Percentiles rank a stretch among this genome's conserved stretches.
Conservation (phyloP, 2,797 vertebrate genomes). For the Microctenopoma lineatum region DNA sequence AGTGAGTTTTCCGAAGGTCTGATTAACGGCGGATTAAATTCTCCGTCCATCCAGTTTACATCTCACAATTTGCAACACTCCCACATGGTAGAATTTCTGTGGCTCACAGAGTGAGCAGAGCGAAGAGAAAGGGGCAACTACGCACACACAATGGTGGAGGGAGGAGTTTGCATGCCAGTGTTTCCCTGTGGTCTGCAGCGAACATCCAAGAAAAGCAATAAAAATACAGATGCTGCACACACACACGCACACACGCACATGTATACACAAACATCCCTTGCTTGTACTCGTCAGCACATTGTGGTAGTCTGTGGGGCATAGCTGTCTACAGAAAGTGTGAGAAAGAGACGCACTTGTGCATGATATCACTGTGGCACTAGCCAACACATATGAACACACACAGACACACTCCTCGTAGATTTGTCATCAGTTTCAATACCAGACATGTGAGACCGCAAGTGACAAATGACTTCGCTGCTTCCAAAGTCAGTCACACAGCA, state of each 20-base stretch:
- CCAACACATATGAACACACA: slow-evolving; percentile 55
- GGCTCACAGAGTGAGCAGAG: slow-evolving; percentile 37
- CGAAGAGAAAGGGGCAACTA: background rate
- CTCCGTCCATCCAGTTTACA: slow-evolving; percentile 82
- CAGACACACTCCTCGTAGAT: slow-evolving; percentile 41
- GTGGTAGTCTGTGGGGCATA: slow-evolving; percentile 50
- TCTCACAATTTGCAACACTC: slow-evolving; percentile 69
- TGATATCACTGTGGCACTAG: slow-evolving; percentile 65
- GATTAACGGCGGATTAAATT: slow-evolving; percentile 90
- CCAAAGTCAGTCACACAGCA: slow-evolving; percentile 19
- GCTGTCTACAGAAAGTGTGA: slow-evolving; percentile 50
- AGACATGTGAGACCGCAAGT: slow-evolving; percentile 72
- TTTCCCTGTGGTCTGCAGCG: slow-evolving; percentile 56
- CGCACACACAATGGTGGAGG: slow-evolving; percentile 37
- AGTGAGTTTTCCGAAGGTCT: slow-evolving; percentile 90
- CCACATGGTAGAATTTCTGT: slow-evolving; percentile 56
- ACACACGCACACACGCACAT: slow-evolving; percentile 37
- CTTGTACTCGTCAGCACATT: slow-evolving; percentile 65
- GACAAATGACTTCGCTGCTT: slow-evolving; percentile 72
- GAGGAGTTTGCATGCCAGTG: slow-evolving; percentile 38
- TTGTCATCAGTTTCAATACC: slow-evolving; percentile 74
- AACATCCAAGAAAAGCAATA: slow-evolving; percentile 57
- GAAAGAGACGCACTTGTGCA: slow-evolving; percentile 54
- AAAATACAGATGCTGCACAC: slow-evolving; percentile 36
- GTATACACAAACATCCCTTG: slow-evolving; percentile 18